phyloP scores from a whole-genome alignment of 2,888 invertebrate genomes.

The Boloria selene region DNA sequence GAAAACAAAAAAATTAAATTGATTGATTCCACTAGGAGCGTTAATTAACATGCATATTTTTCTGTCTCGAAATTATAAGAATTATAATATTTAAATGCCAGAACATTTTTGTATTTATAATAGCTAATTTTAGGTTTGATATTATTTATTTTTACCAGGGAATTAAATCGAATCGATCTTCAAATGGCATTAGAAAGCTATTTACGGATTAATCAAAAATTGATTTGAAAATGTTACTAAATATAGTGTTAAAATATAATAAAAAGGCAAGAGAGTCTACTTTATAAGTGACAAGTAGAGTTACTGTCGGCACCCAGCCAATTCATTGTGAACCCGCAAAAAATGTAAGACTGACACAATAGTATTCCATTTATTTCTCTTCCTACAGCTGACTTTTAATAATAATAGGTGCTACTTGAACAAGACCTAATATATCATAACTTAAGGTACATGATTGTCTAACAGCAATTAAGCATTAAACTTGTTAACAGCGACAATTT shows the following conservation, averaged over 20 bases:
- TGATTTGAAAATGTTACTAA: neutral
- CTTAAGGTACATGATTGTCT: slow-evolving; percentile 14
- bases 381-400: neutral
- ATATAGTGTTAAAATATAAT: neutral
- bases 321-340: slow-evolving; percentile 41
- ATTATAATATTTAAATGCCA: too few species aligned
- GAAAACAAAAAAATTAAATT: too few species aligned
- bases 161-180: too few species aligned
- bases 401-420: slow-evolving; percentile 1
- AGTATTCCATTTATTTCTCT: slow-evolving; percentile 22
- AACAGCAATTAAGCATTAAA: neutral
- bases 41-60: too few species aligned
- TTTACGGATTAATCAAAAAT: too few species aligned
- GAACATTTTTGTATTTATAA: too few species aligned
- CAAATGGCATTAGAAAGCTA: too few species aligned
- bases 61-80: too few species aligned
- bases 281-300: slow-evolving; percentile 28
- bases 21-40: too few species aligned
- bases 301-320: slow-evolving; percentile 35
- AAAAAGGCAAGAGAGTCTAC: neutral
- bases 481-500: neutral
- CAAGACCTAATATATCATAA: neutral
- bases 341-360: slow-evolving; percentile 39
- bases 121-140: too few species aligned
- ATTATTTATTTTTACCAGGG: too few species aligned